Evolutionary conservation across 2,113 vertebrate genomes (phyloP).

Genomic region (Pleuronectes platessa): DNA sequence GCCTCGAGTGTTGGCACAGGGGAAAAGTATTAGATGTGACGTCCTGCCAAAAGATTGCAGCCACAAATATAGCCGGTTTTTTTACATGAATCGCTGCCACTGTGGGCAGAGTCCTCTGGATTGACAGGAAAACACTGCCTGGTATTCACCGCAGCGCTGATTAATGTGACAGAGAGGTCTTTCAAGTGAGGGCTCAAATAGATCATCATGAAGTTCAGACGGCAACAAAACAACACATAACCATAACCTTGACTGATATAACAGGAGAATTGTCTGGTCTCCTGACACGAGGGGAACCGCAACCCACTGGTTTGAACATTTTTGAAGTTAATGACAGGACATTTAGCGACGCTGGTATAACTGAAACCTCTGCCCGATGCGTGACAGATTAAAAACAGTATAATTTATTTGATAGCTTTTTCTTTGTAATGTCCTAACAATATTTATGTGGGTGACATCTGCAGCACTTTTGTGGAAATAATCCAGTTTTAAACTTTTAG

Average conservation of each 20-base stretch:
- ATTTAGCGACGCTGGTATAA: background rate
- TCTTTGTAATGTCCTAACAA: too few species aligned
- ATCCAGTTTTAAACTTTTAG: too few species aligned
- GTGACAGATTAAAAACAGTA: background rate
- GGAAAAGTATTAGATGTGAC: slow-evolving; percentile 86
- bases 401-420: too few species aligned
- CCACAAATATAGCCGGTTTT: slow-evolving; percentile 83
- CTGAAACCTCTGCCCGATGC: background rate
- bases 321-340: too few species aligned
- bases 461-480: too few species aligned
- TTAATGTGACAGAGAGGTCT: slow-evolving; percentile 82
- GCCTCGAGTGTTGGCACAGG: slow-evolving; percentile 80
- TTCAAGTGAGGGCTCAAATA: slow-evolving; percentile 79
- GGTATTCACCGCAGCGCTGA: slow-evolving; percentile 72
- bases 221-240: slow-evolving; percentile 61
- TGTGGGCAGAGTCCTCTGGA: slow-evolving; percentile 61
- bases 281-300: background rate
- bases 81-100: slow-evolving; percentile 76
- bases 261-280: slow-evolving; percentile 9
- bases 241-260: slow-evolving; percentile 1
- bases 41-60: slow-evolving; percentile 81
- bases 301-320: too few species aligned
- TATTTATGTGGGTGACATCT: too few species aligned
- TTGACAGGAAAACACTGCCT: slow-evolving; percentile 76
- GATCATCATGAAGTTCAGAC: slow-evolving; percentile 73